Evolutionary conservation across 2,797 vertebrate species (phyloP), one percentile per base, ranked within the genome.

Genomic region (Sebastes oblongus): DNA sequence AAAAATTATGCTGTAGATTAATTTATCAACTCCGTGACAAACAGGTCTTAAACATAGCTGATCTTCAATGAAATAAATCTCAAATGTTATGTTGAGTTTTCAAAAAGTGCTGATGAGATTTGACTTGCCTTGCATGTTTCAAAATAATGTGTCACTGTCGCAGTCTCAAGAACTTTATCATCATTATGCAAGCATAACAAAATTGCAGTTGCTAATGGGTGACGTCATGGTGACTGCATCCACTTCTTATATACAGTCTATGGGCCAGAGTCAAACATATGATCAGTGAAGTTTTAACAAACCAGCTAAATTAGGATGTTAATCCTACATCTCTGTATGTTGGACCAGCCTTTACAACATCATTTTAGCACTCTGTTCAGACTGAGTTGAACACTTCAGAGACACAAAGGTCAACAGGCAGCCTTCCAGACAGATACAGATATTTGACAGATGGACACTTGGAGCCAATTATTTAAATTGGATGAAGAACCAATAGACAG

Each of bases 401-500:
- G 29, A 27, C 42, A 25, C 14, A 72, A 52, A 39, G 50, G 58
- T 62, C 2, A 52, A 59, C 77, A 29, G 68, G 5, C 65, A 55
- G 55, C 59, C 30, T 52, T 73, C 61, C 24, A 80, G 71, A 78
- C 69, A 58, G 14, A 59, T 29, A 34, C 55, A 58, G 56, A 55
- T n/a, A 29, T 59, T 68, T 75, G 42, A 73, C 70, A 55, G 61
- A 75, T 12, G 2, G 46, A 78, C 64, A 55, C 71, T 81, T 60
- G 42, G 65, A 76, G 82, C 10, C 69, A 72, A 39, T 80, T 3
- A 79, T 90, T 88, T 36, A 85, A 92, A 86, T 90, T 90, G 66
- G 50, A 81, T 74, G 54, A 81, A 60, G 66, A 34, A 71, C 22
- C 39, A 66, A 62, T 64, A 85, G 80, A 79, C 68, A 67, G 78